Conservation (phyloP, 2,797 vertebrate species). For the Hybognathus amarus region DNA sequence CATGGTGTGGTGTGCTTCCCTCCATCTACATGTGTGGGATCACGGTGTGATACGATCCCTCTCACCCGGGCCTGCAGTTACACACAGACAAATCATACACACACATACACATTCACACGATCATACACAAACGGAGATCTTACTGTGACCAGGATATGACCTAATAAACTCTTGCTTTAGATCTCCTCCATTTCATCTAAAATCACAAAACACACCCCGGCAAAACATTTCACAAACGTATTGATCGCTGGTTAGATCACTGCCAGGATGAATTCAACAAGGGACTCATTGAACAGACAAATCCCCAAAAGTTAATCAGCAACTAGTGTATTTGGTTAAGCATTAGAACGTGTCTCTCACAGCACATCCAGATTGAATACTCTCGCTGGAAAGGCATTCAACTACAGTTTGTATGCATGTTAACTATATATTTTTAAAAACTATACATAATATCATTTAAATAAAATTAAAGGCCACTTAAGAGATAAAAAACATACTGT, state of each 20-base stretch:
- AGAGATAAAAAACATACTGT: too few species aligned
- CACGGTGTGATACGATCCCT: constrained; percentile 3
- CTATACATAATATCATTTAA: not conserved
- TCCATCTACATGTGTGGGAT: constrained; percentile 68
- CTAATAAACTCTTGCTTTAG: not conserved
- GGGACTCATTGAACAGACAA: constrained; percentile 3
- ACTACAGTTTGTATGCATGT: not conserved
- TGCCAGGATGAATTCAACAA: not conserved
- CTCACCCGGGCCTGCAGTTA: too few species aligned
- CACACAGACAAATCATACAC: too few species aligned
- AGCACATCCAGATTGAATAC: not conserved
- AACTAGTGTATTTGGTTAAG: constrained; percentile 6
- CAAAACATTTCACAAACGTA: not conserved
- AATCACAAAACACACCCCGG: not conserved
- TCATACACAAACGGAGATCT: not conserved
- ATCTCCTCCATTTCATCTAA: not conserved
- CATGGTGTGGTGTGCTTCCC: not conserved
- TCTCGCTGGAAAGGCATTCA: not conserved
- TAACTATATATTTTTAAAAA: not conserved
- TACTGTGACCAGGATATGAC: not conserved
- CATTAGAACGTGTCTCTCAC: not conserved
- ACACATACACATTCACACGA: too few species aligned
- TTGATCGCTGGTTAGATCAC: constrained; percentile 10
- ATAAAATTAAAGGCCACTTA: not conserved
- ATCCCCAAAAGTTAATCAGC: constrained; percentile 18